Evolutionary conservation across 2,797 vertebrate species (phyloP), one percentile per base, ranked within the genome.

Genomic region (Channa striata): DNA sequence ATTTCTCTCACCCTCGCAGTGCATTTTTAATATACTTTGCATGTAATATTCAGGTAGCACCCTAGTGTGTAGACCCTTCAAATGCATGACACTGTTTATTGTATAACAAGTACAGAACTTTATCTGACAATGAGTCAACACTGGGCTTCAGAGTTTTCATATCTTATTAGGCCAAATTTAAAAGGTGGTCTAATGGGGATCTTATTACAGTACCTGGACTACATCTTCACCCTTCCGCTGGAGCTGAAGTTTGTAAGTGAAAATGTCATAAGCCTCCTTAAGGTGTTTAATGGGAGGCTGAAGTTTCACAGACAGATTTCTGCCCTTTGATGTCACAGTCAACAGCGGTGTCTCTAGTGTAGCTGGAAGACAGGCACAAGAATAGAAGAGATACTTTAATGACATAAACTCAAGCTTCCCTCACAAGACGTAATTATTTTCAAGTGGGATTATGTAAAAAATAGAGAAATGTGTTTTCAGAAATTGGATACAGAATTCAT

Each of bases 271-370:
- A 57, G 4, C 1, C 0, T 46, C 0, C 36, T 44, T 40, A 0
- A 74, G 62, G 12, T 8, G 11, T 12, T 72, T 59, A 52, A 53
- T 0, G 0, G 74, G 83, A 19, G 87, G 68, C 6, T 19, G 52
- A 1, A 89, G 61, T 36, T 63, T 66, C 52, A 90, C 78, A 13
- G 84, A 89, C 43, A 92, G 40, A 7, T 39, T 3, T 2, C 1
- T 9, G 16, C 1, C 57, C 56, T 85, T 83, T 34, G 46, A 2
- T 0, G 11, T 12, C 39, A 89, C 63, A 0, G 19, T 73, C 34
- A 91, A 59, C 54, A 40, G 6, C 0, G 91, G 91, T 17, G 40
- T 68, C 36, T 80, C 77, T 72, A 91, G 56, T 8, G 59, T 1
- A 30, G 64, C 91, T 92, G 77, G 0, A 49, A 10, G 14, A 72